Base-by-base conservation (phyloP, 2,888 invertebrate species). In the Rutpela maculata region DNA sequence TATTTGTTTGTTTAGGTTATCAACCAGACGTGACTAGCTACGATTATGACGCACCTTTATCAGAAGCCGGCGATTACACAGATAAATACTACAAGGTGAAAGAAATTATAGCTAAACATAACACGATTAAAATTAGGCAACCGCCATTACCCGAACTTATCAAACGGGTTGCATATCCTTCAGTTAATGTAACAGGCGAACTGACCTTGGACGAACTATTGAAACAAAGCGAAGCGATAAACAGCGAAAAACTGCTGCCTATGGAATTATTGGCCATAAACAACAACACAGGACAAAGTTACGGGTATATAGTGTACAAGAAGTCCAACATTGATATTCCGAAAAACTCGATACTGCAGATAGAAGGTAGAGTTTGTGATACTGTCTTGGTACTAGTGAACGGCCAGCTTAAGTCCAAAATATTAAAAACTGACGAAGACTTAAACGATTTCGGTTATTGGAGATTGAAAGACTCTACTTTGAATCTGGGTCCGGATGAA, bases 1-100 rank as follows among this genome's bases (percentile, higher is more conserved):
- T 43, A 35, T 71, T 26, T 22, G 82, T 85, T 78, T 84, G 86
- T 80, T 63, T 74, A 79, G 87, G 84, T 7, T 88, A 82, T 80
- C 86, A 87, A 71, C 87, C 90, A 1, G 89, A 88, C 79, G 89
- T 89, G 17, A 89, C 89, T 0, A 91, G 90, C 78, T 91, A 91
- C 78, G 91, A 91, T 87, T 90, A 98, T 86, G 97, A 98, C 88
- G 96, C 98, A 0, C 98, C 98, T 0, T 90, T 99, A 82, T 92
- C 92, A 6, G 98, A 99, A 90, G 95, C 96, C 68, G 98, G 98
- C 1, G 97, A 98, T 90, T 94, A 95, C 0, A 97, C 97, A 0
- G 91, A 92, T 0, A 98, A 98, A 90, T 98, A 96, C 88, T 92
- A 91, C 78, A 92, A 91, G 3, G 92, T 96, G 70, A 92, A 94